phyloP scores from a whole-genome alignment of 2,888 invertebrate genomes.

The Oscheius onirici region DNA sequence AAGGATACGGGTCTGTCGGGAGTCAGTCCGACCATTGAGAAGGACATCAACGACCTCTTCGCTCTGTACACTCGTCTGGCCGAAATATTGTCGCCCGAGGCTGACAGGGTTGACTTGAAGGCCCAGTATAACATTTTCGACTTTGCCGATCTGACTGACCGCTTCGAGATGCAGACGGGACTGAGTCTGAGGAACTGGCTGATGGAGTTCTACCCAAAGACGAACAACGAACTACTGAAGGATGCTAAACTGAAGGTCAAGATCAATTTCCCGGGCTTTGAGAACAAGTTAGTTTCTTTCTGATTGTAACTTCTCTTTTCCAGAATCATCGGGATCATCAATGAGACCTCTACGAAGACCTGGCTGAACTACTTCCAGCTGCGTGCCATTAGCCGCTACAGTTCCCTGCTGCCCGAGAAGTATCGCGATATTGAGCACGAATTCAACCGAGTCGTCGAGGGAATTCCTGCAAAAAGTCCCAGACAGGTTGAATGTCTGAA shows the following conservation, averaged over 20 bases:
- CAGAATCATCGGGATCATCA: background rate
- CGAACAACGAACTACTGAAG: background rate
- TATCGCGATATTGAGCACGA: background rate
- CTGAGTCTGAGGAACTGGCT: background rate
- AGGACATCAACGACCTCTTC: background rate
- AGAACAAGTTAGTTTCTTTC: no score
- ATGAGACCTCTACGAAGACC: background rate
- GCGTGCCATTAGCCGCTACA: background rate
- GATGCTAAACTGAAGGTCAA: no score
- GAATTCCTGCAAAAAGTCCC: no score
- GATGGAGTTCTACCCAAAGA: background rate
- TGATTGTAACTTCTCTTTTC: no score
- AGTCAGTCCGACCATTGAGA: background rate
- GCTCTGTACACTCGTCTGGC: background rate
- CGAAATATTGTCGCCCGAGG: background rate
- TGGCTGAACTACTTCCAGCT: background rate
- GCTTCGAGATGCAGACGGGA: background rate
- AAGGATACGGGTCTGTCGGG: no score
- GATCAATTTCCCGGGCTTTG: no score
- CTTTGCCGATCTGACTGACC: background rate
- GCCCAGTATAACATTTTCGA: background rate
- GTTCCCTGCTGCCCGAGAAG: background rate
- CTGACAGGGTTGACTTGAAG: background rate
- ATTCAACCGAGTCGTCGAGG: background rate
- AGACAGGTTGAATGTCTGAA: no score